Base-by-base conservation (phyloP, 2,888 invertebrate genomes). In the Cylindroiulus punctatus region DNA sequence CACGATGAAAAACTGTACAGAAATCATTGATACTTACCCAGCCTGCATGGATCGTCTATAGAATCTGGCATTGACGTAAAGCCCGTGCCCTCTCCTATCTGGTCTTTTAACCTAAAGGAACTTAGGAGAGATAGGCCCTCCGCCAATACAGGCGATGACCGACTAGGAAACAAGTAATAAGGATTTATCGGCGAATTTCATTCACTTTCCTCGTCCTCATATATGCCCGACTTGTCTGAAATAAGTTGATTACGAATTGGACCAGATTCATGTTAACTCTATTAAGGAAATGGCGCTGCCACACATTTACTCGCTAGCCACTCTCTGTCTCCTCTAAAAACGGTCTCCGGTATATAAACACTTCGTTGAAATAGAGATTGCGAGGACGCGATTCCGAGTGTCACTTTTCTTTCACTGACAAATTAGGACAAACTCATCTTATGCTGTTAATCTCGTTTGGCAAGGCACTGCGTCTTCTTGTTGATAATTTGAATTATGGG, bases 131-230 rank as follows among this genome's bases (percentile, higher is more conserved):
- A 76, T 76, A 30, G 76, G 14, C 5, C 76, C 30, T 3, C n/a
- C 14, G 30, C 7, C 22, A 22, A 76, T 26, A 76, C 76, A 30
- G 76, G 22, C 76, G 76, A 76, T 76, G 76, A 26, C 30, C 76
- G 22, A 76, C 76, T 76, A 76, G 76, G 76, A 76, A 76, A 30
- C 30, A 30, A 76, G 76, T 76, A 76, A 76, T 76, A 76, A 76
- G 76, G 76, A 76, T 76, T 76, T 76, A 76, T 76, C 76, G 76
- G 14, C 26, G 76, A 76, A 76, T 76, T 76, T 76, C 76, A 76
- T 76, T 76, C 76, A 76, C 76, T 76, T 76, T 76, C 14, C 30
- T 22, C n/a, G 52, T 52, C 52, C 52, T 26, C 65, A 65, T 65
- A 65, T 26, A 22, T 26, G 30, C 30, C 14, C 30, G 7, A 3